Conservation (phyloP, 2,888 invertebrate species). For the Drosophila pseudotalamancana region DNA sequence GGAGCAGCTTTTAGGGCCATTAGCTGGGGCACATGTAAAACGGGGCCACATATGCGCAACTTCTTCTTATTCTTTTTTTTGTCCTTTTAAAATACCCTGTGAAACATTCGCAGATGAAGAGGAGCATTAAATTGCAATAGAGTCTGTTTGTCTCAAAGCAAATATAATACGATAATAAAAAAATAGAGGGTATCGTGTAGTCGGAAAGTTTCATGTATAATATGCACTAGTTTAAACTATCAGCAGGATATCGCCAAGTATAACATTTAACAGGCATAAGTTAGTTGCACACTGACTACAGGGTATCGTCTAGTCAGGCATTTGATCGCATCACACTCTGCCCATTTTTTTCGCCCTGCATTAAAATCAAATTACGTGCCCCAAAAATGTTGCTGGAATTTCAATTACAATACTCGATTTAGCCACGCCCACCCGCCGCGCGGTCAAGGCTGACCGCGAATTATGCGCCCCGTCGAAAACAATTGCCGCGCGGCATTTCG, state of each 20-base stretch:
- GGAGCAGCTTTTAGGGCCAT: conserved; percentile 58
- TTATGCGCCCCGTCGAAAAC: conserved; percentile 29
- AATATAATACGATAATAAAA: no score
- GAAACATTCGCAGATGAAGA: no score
- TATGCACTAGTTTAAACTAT: no score
- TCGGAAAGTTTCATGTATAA: no score
- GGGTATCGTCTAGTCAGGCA: background rate
- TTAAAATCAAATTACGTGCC: conserved; percentile 68
- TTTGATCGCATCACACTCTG: no score
- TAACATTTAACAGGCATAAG: no score
- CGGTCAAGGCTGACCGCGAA: conserved; percentile 34
- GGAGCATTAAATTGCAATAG: no score
- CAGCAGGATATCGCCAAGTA: no score
- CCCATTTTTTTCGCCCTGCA: conserved; percentile 32
- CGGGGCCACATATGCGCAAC: conserved; percentile 1
- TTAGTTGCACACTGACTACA: background rate
- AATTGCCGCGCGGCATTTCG: conserved; percentile 21
- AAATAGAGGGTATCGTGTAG: background rate
- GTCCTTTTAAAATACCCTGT: background rate
- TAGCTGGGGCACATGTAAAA: conserved; percentile 15
- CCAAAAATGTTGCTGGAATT: conserved; percentile 61
- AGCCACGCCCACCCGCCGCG: conserved; percentile 1
- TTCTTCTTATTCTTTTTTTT: background rate
- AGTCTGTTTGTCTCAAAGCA: no score
- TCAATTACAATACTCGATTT: conserved; percentile 65